phyloP scores from a whole-genome alignment of 2,888 invertebrate genomes.

The Melanophora roralis region DNA sequence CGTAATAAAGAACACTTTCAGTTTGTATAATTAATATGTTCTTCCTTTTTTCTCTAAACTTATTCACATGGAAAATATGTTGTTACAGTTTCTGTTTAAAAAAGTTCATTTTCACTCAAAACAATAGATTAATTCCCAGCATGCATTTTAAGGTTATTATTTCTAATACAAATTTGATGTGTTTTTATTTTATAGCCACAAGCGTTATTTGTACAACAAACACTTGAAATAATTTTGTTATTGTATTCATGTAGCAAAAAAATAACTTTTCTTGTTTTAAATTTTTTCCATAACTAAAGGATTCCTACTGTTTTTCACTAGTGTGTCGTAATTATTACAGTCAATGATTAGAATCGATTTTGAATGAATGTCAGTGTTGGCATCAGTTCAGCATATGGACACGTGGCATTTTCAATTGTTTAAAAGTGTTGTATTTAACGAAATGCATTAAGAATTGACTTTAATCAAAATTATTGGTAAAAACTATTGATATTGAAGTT shows the following conservation, averaged over 20 bases:
- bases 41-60: not conserved
- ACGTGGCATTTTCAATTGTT: conserved; percentile 29
- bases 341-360: conserved; percentile 34
- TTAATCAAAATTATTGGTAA: conserved; percentile 10
- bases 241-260: not conserved
- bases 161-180: not conserved
- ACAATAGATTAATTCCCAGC: conserved; percentile 36
- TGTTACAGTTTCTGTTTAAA: not conserved
- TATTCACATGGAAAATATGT: not conserved
- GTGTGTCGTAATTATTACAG: conserved; percentile 22
- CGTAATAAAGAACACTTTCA: too few relatives aligned
- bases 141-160: not conserved
- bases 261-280: not conserved
- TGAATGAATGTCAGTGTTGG: conserved; percentile 4
- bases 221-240: conserved; percentile 30
- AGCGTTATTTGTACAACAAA: conserved; percentile 46
- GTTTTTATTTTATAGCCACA: conserved; percentile 43
- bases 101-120: conserved; percentile 1
- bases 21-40: too few relatives aligned
- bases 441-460: conserved; percentile 28
- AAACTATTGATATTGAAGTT: conserved; percentile 42
- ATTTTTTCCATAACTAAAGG: conserved; percentile 1
- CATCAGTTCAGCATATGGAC: conserved; percentile 1
- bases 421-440: conserved; percentile 34
- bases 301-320: conserved; percentile 41